Conservation (phyloP, 2,113 vertebrate species). For the Crotalus helleri region DNA sequence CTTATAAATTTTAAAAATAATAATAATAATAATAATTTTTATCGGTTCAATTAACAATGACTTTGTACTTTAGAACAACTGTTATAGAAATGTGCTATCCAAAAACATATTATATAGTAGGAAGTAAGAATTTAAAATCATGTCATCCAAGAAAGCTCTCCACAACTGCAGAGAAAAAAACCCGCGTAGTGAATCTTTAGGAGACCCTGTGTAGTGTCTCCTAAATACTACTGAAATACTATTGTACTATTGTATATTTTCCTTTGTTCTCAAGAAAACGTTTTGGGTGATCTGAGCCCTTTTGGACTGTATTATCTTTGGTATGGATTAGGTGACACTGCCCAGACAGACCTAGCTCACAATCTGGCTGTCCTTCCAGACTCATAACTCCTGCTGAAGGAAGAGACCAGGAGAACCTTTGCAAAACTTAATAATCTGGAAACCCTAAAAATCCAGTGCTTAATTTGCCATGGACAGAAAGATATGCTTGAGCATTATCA, state of each 20-base stretch:
- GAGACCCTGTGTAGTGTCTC: neutral
- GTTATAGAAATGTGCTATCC: neutral
- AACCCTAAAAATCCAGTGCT: neutral
- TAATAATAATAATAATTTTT: neutral
- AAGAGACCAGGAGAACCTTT: neutral
- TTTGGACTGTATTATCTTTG: neutral
- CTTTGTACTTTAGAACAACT: neutral
- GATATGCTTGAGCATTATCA: neutral
- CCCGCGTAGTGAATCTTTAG: neutral
- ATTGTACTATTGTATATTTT: neutral
- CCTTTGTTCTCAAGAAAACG: neutral
- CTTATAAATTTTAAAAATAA: too few species aligned
- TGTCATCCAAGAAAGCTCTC: neutral
- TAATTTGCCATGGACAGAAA: neutral
- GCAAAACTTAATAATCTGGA: neutral
- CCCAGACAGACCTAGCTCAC: neutral
- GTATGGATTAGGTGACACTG: neutral
- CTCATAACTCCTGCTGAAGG: neutral
- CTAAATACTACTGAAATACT: neutral
- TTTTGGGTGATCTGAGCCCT: neutral
- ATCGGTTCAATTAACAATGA: neutral
- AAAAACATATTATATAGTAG: neutral
- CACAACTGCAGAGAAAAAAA: neutral
- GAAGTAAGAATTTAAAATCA: neutral
- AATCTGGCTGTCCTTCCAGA: neutral